Percentiles rank a stretch among this genome's conserved stretches.
phyloP scores from a whole-genome alignment of 2,797 vertebrate species.

The Decapterus maruadsi region DNA sequence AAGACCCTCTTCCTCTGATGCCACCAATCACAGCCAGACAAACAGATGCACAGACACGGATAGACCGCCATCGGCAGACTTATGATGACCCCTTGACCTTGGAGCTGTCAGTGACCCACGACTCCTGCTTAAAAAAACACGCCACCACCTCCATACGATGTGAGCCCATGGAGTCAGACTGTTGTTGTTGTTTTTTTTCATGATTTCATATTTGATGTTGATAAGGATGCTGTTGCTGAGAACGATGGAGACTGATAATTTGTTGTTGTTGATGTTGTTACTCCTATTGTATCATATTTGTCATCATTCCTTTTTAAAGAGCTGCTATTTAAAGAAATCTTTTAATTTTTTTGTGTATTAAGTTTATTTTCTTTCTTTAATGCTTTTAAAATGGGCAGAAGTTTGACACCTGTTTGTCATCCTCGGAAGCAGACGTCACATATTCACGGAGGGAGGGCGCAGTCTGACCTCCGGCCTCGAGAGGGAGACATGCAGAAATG shows the following conservation, averaged over 20 bases:
- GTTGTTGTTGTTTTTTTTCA: conserved; percentile 13
- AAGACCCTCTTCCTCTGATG: conserved; percentile 66
- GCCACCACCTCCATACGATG: conserved; percentile 45
- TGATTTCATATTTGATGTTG: conserved; percentile 45
- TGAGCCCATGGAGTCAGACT: conserved; percentile 63
- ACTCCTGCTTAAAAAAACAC: conserved; percentile 68
- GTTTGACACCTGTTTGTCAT: conserved; percentile 33
- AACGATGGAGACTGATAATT: conserved; percentile 38
- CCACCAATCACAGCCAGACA: conserved; percentile 61
- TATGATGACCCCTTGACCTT: conserved; percentile 58
- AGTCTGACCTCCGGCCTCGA: conserved; percentile 67
- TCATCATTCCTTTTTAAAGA: conserved; percentile 82
- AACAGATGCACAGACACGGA: conserved; percentile 60
- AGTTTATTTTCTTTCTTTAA: conserved; percentile 68
- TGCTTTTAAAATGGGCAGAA: conserved; percentile 61
- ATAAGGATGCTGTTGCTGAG: conserved; percentile 47
- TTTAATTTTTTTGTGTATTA: conserved; percentile 63
- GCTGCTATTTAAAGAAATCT: conserved; percentile 86
- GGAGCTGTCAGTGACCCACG: conserved; percentile 68
- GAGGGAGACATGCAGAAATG: conserved; percentile 79
- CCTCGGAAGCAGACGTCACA: conserved; percentile 38
- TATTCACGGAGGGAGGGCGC: conserved; percentile 43
- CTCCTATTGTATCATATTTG: conserved; percentile 72
- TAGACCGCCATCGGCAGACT: conserved; percentile 45
- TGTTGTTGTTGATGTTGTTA: conserved; percentile 61